Evolutionary conservation across 2,113 vertebrate species (phyloP).

Genomic region (Hemiscyllium ocellatum): DNA sequence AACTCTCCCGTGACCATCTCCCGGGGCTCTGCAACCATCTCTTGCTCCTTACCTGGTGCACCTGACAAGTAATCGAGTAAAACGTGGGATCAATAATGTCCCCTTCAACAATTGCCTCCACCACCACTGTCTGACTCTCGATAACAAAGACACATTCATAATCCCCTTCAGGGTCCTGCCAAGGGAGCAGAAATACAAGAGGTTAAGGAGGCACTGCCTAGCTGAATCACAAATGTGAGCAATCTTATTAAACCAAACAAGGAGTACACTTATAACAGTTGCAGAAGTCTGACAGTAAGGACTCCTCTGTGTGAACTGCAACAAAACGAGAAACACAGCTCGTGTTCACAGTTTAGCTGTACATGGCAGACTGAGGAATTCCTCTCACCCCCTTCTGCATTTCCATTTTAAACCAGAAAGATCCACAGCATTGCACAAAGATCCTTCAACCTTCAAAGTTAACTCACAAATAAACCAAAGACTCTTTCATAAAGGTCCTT

Average conservation of each 20-base stretch:
- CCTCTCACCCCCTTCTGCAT: neutral
- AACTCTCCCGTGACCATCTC: neutral
- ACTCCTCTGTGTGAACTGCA: neutral
- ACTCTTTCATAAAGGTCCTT: neutral
- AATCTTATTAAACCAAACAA: neutral
- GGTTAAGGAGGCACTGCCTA: neutral
- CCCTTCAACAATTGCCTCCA: constrained; percentile 71
- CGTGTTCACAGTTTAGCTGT: neutral
- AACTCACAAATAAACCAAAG: neutral
- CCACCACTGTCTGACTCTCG: constrained; percentile 78
- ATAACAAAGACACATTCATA: constrained; percentile 83
- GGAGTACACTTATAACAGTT: neutral
- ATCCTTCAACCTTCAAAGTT: neutral
- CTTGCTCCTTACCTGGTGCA: constrained; percentile 63
- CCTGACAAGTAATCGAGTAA: constrained; percentile 79
- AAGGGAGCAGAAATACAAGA: constrained; percentile 19
- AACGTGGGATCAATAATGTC: constrained; percentile 62
- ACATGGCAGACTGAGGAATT: neutral
- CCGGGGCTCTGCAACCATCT: neutral
- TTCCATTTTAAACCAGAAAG: neutral
- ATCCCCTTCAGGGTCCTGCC: constrained; percentile 73
- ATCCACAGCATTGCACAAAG: neutral
- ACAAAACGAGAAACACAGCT: neutral
- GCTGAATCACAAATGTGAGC: neutral
- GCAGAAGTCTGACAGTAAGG: neutral